A percentile compares a stretch with the other conserved stretches of the same genome.
phyloP scores from a whole-genome alignment of 2,797 vertebrate species.

The Parauchenoglanis punctatus region DNA sequence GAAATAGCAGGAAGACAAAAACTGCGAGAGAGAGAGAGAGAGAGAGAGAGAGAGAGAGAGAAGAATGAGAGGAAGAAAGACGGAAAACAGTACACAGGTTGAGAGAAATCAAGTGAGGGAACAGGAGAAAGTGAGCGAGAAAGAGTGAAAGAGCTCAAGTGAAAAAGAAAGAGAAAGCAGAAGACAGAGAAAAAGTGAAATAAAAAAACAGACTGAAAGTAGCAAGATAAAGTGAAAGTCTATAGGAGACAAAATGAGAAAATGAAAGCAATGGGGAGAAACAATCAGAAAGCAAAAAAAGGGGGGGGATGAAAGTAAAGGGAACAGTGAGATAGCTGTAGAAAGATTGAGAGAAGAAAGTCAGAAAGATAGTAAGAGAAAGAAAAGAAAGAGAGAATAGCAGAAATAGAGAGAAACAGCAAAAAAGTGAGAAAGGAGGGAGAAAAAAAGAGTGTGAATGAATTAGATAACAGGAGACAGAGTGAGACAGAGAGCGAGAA shows the following conservation, averaged over 20 bases:
- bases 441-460: neutral
- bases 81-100: neutral
- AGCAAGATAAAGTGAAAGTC: neutral
- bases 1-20: neutral
- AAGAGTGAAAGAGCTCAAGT: neutral
- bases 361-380: neutral
- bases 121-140: neutral
- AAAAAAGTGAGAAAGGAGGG: neutral
- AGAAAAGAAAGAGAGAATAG: neutral
- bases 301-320: too few relatives aligned
- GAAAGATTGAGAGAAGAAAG: neutral
- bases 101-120: neutral
- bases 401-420: neutral
- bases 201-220: neutral
- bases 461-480: constrained; percentile 8
- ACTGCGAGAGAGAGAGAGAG: neutral
- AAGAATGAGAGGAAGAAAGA: neutral
- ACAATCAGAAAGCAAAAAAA: neutral
- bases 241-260: neutral
- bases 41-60: neutral
- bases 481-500: constrained; percentile 23
- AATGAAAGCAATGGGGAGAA: neutral
- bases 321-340: neutral
- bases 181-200: neutral
- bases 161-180: neutral